Conservation (phyloP, 2,113 vertebrate genomes). For the Zosterops borbonicus region DNA sequence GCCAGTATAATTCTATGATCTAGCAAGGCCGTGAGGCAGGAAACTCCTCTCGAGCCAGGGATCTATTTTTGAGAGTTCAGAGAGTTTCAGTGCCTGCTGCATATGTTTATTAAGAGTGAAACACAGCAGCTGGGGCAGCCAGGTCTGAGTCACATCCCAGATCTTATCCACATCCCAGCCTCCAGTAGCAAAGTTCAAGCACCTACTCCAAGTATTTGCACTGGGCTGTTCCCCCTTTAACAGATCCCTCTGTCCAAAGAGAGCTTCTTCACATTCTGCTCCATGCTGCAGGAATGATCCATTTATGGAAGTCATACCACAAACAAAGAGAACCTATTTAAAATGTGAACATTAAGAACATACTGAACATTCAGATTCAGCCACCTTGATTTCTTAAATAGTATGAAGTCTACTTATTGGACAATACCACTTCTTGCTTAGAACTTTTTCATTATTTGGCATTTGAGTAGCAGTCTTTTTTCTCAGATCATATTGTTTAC, state of each 20-base stretch:
- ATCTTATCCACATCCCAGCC: background rate
- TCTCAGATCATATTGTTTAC: background rate
- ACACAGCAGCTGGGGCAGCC: background rate
- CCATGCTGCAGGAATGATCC: background rate
- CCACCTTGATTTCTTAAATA: background rate
- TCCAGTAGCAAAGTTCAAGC: background rate
- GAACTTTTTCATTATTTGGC: too few relatives aligned
- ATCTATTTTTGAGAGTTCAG: background rate
- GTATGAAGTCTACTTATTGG: background rate
- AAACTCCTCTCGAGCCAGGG: background rate
- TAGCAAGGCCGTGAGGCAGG: accelerated
- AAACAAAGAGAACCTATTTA: background rate
- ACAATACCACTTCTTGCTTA: background rate
- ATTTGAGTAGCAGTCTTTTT: background rate
- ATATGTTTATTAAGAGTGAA: background rate
- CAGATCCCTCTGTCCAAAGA: too few relatives aligned
- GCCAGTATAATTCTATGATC: too few relatives aligned
- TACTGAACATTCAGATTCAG: background rate
- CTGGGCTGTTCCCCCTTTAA: accelerated
- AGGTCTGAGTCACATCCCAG: background rate
- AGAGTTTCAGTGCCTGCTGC: background rate
- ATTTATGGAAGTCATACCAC: background rate
- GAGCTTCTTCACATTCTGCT: background rate
- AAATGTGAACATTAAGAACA: background rate
- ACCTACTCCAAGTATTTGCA: accelerated